phyloP scores from a whole-genome alignment of 1,140 invertebrate genomes.

The Macrocentrus cingulum region DNA sequence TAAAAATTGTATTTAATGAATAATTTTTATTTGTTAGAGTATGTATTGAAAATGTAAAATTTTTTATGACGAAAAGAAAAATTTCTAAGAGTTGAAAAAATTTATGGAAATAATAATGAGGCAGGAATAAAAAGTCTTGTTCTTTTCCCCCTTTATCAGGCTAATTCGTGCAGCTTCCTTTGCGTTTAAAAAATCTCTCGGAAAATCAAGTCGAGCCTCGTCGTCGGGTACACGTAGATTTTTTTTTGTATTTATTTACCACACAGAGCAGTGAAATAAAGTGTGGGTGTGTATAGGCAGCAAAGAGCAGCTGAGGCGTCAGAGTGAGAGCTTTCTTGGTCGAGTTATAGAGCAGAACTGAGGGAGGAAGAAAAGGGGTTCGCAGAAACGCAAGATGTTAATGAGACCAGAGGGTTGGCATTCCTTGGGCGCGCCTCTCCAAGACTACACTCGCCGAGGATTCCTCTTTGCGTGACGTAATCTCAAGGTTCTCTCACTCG shows the following conservation, averaged over 20 bases:
- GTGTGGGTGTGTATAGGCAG: neutral
- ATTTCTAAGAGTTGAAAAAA: neutral
- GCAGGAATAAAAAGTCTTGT: neutral
- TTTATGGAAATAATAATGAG: constrained; percentile 6
- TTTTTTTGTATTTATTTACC: neutral
- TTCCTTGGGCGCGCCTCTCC: constrained; percentile 50
- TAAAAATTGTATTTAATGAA: too few relatives aligned
- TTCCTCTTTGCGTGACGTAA: constrained; percentile 54
- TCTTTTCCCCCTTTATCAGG: constrained; percentile 1
- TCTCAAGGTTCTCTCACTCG: constrained; percentile 35
- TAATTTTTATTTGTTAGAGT: too few relatives aligned
- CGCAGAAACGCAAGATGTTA: constrained; percentile 58
- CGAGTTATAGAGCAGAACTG: constrained; percentile 12
- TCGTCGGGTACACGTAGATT: too few relatives aligned
- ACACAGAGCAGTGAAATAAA: constrained; percentile 6
- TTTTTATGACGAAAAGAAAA: too few relatives aligned
- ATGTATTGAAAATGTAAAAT: too few relatives aligned
- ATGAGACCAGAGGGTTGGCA: constrained; percentile 59
- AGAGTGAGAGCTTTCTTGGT: constrained; percentile 19
- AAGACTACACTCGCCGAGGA: constrained; percentile 58
- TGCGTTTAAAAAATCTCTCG: neutral
- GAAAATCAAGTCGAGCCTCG: constrained; percentile 4
- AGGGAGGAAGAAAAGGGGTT: constrained; percentile 14
- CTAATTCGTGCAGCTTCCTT: constrained; percentile 11
- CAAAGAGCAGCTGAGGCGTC: neutral